Percentiles rank a stretch among this genome's conserved stretches.
Evolutionary conservation across 2,113 vertebrate species (phyloP).

Genomic region (Callorhinus ursinus): DNA sequence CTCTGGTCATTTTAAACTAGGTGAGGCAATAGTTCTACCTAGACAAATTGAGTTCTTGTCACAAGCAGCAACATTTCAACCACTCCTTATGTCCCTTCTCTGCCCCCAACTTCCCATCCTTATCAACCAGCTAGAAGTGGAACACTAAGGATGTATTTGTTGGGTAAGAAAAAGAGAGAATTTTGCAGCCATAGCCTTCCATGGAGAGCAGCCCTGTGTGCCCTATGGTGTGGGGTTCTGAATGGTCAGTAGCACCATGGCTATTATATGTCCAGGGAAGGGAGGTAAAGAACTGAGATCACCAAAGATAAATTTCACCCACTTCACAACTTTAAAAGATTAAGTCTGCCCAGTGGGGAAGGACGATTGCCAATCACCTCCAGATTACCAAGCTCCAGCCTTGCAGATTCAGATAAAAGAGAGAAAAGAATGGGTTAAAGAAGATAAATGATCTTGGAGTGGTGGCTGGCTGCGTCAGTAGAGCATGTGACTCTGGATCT

Average conservation of each 20-base stretch:
- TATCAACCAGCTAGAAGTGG: background rate
- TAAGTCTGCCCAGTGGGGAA: background rate
- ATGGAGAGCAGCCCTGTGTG: background rate
- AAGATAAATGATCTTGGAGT: background rate
- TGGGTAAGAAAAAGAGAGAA: background rate
- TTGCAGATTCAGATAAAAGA: conserved; percentile 4
- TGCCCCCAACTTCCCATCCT: background rate
- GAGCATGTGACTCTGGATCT: background rate
- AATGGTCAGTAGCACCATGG: background rate
- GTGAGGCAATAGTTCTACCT: background rate
- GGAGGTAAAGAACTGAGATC: background rate
- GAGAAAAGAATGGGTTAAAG: background rate
- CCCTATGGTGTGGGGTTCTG: background rate
- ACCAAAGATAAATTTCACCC: background rate
- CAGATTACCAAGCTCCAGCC: background rate
- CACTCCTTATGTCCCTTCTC: background rate
- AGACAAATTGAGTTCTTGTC: conserved; percentile 1
- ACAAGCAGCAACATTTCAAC: background rate
- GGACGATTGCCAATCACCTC: background rate
- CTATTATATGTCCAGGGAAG: background rate
- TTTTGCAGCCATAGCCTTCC: background rate
- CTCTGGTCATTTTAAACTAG: background rate
- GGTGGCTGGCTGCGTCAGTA: background rate
- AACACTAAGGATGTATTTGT: background rate
- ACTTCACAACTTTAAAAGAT: background rate